Evolutionary conservation across 2,888 invertebrate genomes (phyloP).

Genomic region (Megamerina dolium): DNA sequence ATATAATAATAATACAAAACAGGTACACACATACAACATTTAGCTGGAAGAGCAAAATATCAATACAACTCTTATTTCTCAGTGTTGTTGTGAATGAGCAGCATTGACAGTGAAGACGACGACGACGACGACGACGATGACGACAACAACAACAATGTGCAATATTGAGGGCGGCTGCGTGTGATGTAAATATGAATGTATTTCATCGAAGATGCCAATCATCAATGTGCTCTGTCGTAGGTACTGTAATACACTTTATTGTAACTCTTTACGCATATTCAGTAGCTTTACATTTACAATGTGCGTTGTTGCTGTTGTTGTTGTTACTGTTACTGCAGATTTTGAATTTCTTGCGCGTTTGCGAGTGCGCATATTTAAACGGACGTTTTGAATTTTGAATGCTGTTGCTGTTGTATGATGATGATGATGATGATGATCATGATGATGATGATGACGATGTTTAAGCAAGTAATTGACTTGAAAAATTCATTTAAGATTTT

Average conservation of each 20-base stretch:
- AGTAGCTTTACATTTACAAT: neutral
- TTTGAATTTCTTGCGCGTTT: neutral
- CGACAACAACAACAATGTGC: constrained; percentile 14
- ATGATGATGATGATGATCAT: no score
- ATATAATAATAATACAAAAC: neutral
- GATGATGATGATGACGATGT: no score
- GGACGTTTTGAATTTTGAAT: neutral
- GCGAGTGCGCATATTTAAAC: neutral
- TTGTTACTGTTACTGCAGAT: neutral
- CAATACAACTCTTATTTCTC: no score
- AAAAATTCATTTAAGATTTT: constrained; percentile 13
- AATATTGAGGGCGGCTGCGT: neutral
- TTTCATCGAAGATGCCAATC: no score
- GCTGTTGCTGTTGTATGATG: neutral
- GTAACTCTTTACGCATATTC: no score
- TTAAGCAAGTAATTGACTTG: constrained; percentile 12
- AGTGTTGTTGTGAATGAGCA: neutral
- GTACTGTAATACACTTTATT: no score
- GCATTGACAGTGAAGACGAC: no score
- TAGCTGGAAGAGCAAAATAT: neutral
- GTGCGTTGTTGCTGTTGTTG: neutral
- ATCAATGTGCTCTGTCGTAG: no score
- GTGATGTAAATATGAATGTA: no score
- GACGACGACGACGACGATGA: no score
- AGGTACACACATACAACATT: neutral